Percentiles rank a stretch among this genome's conserved stretches.
These are phyloP conservation scores for Xestia rhomboidea DNA, from an alignment of 2,888 invertebrate genomes.

Conservation along the genomic window DNA sequence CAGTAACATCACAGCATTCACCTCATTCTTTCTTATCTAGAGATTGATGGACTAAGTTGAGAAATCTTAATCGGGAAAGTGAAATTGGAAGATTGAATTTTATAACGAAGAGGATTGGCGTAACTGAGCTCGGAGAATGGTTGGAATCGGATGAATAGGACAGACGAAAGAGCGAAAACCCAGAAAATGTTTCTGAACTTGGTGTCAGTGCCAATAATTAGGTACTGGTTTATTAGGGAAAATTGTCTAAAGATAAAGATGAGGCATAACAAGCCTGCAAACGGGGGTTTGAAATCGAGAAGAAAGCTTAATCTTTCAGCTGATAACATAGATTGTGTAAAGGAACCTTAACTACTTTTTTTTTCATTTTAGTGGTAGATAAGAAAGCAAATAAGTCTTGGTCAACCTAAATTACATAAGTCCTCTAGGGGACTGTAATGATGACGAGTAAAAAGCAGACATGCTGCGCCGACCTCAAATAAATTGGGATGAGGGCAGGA, in stretches of 20 bases:
- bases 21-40: conserved; percentile 31
- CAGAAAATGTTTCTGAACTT: background rate
- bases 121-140: no score
- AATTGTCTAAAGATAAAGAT: background rate
- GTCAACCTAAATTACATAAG: background rate
- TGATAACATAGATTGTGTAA: background rate
- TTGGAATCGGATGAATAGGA: background rate
- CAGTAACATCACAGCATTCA: conserved; percentile 32
- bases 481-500: no score
- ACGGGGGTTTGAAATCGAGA: background rate
- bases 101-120: background rate
- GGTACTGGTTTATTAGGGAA: background rate
- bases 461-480: no score
- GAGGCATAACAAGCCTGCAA: background rate
- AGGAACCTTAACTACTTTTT: background rate
- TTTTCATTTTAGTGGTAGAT: background rate
- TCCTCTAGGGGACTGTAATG: background rate
- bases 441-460: no score
- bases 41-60: background rate
- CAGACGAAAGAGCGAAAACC: background rate
- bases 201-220: background rate
- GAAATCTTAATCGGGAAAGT: conserved; percentile 20
- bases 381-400: background rate
- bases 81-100: background rate
- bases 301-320: background rate